Evolutionary conservation across 1,140 invertebrate species (phyloP).

Genomic region (Campodea augens): DNA sequence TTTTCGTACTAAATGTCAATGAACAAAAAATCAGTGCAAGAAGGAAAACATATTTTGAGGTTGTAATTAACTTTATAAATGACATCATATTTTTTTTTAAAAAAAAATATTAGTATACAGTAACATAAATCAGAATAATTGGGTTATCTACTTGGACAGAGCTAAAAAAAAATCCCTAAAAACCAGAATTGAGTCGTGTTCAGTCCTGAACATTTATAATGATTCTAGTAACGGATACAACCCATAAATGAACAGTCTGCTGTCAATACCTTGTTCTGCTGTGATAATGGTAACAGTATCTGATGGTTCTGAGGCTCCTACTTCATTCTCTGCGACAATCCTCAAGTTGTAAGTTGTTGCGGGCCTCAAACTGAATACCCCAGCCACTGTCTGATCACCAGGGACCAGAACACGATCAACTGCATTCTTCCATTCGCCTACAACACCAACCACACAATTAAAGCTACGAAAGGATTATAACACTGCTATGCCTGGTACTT

Average conservation of each 20-base stretch:
- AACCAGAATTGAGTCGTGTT: too few relatives aligned
- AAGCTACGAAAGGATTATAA: not conserved
- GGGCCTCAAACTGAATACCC: slow-evolving; percentile 70
- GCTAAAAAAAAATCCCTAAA: too few relatives aligned
- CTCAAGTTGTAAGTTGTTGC: slow-evolving; percentile 81
- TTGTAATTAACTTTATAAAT: too few relatives aligned
- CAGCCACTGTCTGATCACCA: slow-evolving; percentile 64
- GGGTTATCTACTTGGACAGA: too few relatives aligned
- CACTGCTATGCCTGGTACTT: not conserved
- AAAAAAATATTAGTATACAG: too few relatives aligned
- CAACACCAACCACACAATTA: too few relatives aligned
- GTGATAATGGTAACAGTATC: slow-evolving; percentile 83
- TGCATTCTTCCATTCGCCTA: slow-evolving; percentile 43
- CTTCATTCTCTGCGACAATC: slow-evolving; percentile 84
- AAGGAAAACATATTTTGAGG: slow-evolving; percentile 3
- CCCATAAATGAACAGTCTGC: too few relatives aligned
- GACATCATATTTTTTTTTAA: too few relatives aligned
- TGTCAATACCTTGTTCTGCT: slow-evolving; percentile 76
- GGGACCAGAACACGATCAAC: slow-evolving; percentile 68
- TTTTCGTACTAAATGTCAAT: too few relatives aligned
- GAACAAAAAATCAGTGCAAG: slow-evolving; percentile 5
- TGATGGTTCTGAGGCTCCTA: slow-evolving; percentile 77
- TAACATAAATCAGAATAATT: too few relatives aligned
- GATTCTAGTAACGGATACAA: too few relatives aligned
- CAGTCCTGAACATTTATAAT: not conserved